Evolutionary conservation across 1,140 invertebrate species (phyloP).

Genomic region (Coenobita brevimanus): DNA sequence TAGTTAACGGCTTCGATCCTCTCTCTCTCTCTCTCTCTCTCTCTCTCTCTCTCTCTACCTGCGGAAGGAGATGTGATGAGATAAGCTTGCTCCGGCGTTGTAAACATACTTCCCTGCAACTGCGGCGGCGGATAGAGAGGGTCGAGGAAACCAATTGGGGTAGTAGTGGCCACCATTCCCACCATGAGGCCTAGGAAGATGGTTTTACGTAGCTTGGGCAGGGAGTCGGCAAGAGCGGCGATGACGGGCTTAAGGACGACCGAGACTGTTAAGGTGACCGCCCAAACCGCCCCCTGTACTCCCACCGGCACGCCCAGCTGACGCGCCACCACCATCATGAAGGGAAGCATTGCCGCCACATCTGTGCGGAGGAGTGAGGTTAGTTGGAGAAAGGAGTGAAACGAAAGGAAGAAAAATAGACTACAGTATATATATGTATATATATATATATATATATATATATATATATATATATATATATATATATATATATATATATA

Average conservation of each 20-base stretch:
- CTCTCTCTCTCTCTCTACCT: not conserved
- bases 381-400: no score
- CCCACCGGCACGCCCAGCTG: conserved; percentile 41
- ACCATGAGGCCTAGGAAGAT: conserved; percentile 30
- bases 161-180: not conserved
- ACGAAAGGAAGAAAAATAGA: no score
- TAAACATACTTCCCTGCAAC: not conserved
- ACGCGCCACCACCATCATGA: conserved; percentile 45
- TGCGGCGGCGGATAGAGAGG: conserved; percentile 1
- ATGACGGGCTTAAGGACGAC: conserved; percentile 9
- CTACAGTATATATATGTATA: no score
- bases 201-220: conserved; percentile 13
- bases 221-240: conserved; percentile 1
- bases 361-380: not conserved
- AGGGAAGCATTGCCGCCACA: conserved; percentile 19
- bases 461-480: no score
- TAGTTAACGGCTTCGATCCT: no score
- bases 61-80: not conserved
- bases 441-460: no score
- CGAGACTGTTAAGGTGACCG: not conserved
- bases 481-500: no score
- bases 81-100: no score
- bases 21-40: not conserved
- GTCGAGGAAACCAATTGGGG: conserved; percentile 15
- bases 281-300: not conserved